Evolutionary conservation across 2,113 vertebrate genomes (phyloP).

Genomic region (Syngnathoides biaculeatus): DNA sequence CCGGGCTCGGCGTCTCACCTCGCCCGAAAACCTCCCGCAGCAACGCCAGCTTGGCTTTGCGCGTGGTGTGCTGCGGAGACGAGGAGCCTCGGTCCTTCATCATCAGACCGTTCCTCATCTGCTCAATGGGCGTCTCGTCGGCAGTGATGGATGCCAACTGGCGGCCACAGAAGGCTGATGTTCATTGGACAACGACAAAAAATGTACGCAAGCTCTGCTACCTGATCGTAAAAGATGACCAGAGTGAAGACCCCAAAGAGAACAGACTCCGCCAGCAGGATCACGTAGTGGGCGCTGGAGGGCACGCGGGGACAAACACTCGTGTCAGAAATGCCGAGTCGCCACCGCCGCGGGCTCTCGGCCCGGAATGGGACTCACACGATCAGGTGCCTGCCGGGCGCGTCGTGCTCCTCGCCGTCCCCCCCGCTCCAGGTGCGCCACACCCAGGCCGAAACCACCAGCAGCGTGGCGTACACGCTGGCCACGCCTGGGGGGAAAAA

Average conservation of each 20-base stretch:
- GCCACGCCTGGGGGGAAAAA: constrained; percentile 65
- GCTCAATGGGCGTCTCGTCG: constrained; percentile 78
- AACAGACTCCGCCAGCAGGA: constrained; percentile 79
- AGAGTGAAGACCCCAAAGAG: constrained; percentile 79
- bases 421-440: constrained; percentile 66
- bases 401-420: constrained; percentile 54
- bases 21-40: constrained; percentile 78
- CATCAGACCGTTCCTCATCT: constrained; percentile 76
- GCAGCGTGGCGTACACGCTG: constrained; percentile 76
- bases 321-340: not conserved
- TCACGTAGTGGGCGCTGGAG: constrained; percentile 77
- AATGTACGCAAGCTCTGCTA: constrained; percentile 17
- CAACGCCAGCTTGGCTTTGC: constrained; percentile 76
- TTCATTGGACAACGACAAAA: not conserved
- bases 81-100: constrained; percentile 60
- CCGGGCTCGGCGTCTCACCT: constrained; percentile 50
- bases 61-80: constrained; percentile 54
- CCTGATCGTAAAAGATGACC: constrained; percentile 83
- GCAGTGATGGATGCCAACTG: constrained; percentile 78
- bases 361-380: constrained; percentile 55
- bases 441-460: constrained; percentile 77
- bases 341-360: too few species aligned
- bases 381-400: constrained; percentile 69
- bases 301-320: not conserved
- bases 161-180: too few species aligned